phyloP scores from a whole-genome alignment of 2,888 invertebrate genomes.

The Reticulitermes lucifugus region DNA sequence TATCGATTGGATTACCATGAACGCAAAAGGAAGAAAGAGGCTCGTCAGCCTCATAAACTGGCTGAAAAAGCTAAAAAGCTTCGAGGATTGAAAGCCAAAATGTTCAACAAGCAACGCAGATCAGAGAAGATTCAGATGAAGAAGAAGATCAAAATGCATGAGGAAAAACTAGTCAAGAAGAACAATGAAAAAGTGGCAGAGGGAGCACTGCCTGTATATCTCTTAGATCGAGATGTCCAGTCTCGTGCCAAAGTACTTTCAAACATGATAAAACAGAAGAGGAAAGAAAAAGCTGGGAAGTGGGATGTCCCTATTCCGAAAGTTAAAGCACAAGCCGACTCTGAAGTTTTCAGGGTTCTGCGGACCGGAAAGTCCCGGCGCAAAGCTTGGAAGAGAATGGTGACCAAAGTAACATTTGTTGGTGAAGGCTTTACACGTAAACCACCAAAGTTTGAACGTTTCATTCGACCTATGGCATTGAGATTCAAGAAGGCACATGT shows the following conservation, averaged over 20 bases:
- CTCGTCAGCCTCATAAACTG: constrained; percentile 91
- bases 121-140: constrained; percentile 99
- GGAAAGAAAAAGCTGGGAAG: constrained; percentile 99
- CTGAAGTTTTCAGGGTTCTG: constrained; percentile 95
- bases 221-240: constrained; percentile 97
- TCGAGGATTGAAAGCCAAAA: constrained; percentile 96
- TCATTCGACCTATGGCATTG: constrained; percentile 97
- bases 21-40: constrained; percentile 94
- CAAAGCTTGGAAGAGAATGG: constrained; percentile 99
- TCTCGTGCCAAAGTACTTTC: constrained; percentile 95
- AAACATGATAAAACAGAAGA: constrained; percentile 99
- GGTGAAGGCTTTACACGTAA: constrained; percentile 99
- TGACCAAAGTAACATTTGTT: constrained; percentile 97
- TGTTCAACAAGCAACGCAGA: constrained; percentile 95
- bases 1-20: constrained; percentile 98
- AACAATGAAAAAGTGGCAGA: constrained; percentile 86
- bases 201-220: constrained; percentile 94
- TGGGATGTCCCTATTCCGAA: constrained; percentile 99
- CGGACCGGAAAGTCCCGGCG: constrained; percentile 91
- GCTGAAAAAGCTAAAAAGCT: constrained; percentile 92
- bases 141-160: constrained; percentile 97
- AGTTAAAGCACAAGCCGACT: constrained; percentile 95
- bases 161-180: constrained; percentile 91
- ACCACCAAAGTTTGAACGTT: constrained; percentile 98
- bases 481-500: constrained; percentile 98